A percentile compares a stretch with the other conserved stretches of the same genome.
Conservation (phyloP, 2,113 vertebrate genomes). For the Clarias macrocephalus region DNA sequence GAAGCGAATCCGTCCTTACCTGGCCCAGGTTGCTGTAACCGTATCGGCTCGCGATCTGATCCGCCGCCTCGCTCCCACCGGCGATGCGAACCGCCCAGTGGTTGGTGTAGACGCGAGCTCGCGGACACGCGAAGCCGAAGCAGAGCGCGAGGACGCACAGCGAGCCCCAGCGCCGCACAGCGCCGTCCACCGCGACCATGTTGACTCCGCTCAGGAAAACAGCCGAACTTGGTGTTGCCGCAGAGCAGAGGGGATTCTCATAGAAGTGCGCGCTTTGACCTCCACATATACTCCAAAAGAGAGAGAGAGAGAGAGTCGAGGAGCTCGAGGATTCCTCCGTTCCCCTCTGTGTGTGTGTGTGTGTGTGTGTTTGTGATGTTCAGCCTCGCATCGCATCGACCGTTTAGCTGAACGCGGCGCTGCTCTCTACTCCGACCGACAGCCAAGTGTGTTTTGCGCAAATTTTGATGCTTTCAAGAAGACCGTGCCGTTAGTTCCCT, state of each 20-base stretch:
- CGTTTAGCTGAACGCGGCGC: constrained; percentile 33
- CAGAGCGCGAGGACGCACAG: constrained; percentile 83
- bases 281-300: constrained; percentile 56
- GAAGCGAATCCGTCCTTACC: constrained; percentile 72
- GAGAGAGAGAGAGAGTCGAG: constrained; percentile 51
- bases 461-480: constrained; percentile 55
- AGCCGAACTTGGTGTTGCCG: constrained; percentile 72
- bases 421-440: constrained; percentile 56
- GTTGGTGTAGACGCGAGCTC: constrained; percentile 95
- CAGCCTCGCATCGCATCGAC: constrained; percentile 48
- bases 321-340: constrained; percentile 55
- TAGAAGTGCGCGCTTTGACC: constrained; percentile 67
- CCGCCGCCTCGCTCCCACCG: constrained; percentile 85
- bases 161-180: constrained; percentile 71
- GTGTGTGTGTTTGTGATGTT: constrained; percentile 45
- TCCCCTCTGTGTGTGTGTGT: constrained; percentile 50
- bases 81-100: constrained; percentile 95
- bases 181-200: constrained; percentile 83
- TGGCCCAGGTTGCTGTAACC: constrained; percentile 96
- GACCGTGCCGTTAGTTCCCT: constrained; percentile 67
- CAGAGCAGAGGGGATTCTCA: constrained; percentile 68
- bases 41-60: constrained; percentile 91
- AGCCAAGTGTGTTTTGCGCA: constrained; percentile 64
- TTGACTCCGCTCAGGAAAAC: constrained; percentile 72
- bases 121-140: constrained; percentile 82